Base-by-base conservation (phyloP, 2,888 invertebrate genomes). In the Archips xylosteana region DNA sequence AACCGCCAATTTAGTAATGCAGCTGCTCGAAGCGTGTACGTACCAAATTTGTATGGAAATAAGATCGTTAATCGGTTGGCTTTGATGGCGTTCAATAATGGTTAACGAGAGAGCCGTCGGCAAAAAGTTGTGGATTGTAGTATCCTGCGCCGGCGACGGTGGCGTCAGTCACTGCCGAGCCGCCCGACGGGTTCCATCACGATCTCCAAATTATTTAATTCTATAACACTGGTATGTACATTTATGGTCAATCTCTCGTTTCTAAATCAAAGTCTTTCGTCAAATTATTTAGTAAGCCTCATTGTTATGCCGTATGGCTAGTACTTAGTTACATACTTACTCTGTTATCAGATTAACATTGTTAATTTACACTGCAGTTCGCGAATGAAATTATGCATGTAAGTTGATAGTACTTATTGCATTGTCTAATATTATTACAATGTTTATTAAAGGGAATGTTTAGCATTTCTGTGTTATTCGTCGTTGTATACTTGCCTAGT, bases 101-200 rank as follows among this genome's bases (percentile, higher is more conserved):
- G 59, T 63, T n/a, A 51, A 64, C 59, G 51, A 68, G n/a, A 36
- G 42, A 34, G 62, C 47, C 59, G 69, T 23, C 59, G 59, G 69
- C 69, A 69, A 39, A n/a, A 49, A 49, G 72, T 49, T 63, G 68
- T 63, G 49, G 67, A 57, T 61, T 42, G 36, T 72, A 63, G 67
- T 69, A 59, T 64, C 72, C n/a, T 64, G 73, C 73, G 63, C 68
- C 68, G 63, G 73, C 73, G 73, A 49, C 68, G 39, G 59, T 15
- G 73, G 68, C 73, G 73, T 73, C 69, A 73, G 73, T 73, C 59
- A 49, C 59, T 62, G 15, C 64, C 73, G 59, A 69, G 69, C 73
- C 64, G 64, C 60, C 72, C 42, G 34, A 9, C 59, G 54, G 47
- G 49, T 42, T 57, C 39, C 73, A 69, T 60, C 69, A 63, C 42